These are phyloP conservation scores for Macroglossus sobrinus DNA, from an alignment of 2,113 vertebrate genomes.

Conservation along the genomic window DNA sequence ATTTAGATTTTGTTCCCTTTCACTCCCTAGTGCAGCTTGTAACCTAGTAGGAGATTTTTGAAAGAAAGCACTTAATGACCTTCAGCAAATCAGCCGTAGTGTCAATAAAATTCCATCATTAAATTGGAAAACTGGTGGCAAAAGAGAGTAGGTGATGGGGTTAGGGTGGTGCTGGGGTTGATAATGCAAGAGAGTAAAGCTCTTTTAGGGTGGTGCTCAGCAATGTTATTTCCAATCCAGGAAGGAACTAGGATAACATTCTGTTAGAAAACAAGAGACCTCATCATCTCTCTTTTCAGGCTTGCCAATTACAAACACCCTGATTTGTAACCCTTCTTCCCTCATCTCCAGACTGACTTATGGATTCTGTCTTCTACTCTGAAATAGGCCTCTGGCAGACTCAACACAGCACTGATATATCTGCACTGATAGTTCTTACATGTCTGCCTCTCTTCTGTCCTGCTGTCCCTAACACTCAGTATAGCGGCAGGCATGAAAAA, in stretches of 20 bases:
- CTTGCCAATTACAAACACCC: background rate
- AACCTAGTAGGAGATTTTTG: background rate
- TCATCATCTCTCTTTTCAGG: background rate
- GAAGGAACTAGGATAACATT: background rate
- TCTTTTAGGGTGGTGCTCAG: background rate
- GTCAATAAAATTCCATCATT: background rate
- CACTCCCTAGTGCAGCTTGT: background rate
- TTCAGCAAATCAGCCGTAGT: background rate
- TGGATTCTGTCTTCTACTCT: background rate
- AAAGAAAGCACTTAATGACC: background rate
- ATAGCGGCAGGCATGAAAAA: background rate
- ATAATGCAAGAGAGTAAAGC: background rate
- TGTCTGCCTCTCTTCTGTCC: background rate
- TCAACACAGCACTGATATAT: background rate
- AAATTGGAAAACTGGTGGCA: background rate
- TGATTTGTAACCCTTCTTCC: background rate
- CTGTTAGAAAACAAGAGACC: background rate
- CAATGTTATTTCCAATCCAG: background rate
- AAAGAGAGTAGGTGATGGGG: background rate
- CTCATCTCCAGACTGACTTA: background rate
- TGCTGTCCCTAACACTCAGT: background rate
- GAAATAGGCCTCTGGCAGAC: background rate
- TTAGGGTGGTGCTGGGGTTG: background rate
- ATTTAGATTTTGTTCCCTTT: background rate
- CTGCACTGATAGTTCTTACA: background rate